A percentile compares a stretch with the other conserved stretches of the same genome.
These are phyloP conservation scores for Erannis defoliaria DNA, from an alignment of 2,888 invertebrate genomes.

Conservation along the genomic window DNA sequence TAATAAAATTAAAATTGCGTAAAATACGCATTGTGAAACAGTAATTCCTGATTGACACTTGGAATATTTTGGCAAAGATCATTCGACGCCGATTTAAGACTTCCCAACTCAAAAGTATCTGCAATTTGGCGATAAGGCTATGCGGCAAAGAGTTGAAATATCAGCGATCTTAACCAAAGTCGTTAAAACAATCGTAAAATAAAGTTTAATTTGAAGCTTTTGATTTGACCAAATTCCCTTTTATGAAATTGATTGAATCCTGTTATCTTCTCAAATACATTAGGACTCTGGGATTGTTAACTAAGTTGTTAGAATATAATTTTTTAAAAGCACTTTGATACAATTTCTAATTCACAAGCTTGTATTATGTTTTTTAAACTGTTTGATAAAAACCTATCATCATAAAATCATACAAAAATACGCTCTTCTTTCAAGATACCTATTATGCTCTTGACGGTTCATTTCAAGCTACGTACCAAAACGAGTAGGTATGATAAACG, in stretches of 20 bases:
- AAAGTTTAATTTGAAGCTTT: constrained; percentile 68
- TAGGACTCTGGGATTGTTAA: constrained; percentile 10
- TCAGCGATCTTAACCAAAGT: constrained; percentile 69
- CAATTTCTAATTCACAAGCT: background rate
- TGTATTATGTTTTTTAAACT: no score
- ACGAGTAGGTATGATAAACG: constrained; percentile 22
- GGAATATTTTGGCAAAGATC: constrained; percentile 28
- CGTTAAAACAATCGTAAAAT: constrained; percentile 75
- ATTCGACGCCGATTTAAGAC: constrained; percentile 36
- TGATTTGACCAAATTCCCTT: constrained; percentile 59
- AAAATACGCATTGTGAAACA: constrained; percentile 1
- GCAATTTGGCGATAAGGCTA: constrained; percentile 66
- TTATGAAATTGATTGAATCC: constrained; percentile 49
- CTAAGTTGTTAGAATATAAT: background rate
- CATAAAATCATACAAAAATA: no score
- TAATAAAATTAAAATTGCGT: background rate
- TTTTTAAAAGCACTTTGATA: background rate
- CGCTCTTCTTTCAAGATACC: background rate
- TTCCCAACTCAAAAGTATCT: constrained; percentile 55
- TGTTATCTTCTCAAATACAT: constrained; percentile 34
- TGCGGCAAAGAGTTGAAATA: constrained; percentile 68
- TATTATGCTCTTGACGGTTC: constrained; percentile 18
- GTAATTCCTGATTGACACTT: constrained; percentile 16
- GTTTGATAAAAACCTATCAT: background rate
- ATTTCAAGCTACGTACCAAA: constrained; percentile 20